Base-by-base conservation (phyloP, 2,113 vertebrate species). In the Arothron firmamentum region DNA sequence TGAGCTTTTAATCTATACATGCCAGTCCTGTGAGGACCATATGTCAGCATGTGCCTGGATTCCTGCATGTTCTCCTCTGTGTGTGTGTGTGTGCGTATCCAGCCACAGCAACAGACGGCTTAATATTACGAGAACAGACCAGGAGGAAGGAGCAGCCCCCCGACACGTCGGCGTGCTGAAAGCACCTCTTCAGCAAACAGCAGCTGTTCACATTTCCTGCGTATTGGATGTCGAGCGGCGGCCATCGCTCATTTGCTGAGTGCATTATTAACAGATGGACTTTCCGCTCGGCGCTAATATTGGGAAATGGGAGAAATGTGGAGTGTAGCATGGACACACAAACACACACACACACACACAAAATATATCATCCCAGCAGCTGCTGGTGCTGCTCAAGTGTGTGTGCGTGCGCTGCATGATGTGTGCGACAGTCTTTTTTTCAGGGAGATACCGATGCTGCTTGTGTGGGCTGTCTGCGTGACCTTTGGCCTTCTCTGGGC, bases 131-230 rank as follows among this genome's bases (percentile, higher is more conserved):
- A 60, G 72, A 65, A 48, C 62, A 18, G 62, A 65, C 71, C 13
- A 67, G 61, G 72, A 65, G 72, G 79, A 78, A 78, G 78, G 62
- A 72, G 59, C 14, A 52, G 19, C 55, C 73, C 69, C 72, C 18
- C 74, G 45, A 63, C 57, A 67, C 64, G 52, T 68, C 72, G 4
- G 34, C n/a, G 64, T 52, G 81, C 42, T 81, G 80, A 83, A 82
- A 85, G 82, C 77, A 62, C 38, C 62, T 75, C 77, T 78, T 83
- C 82, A 83, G 71, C 75, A 43, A 9, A 41, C 21, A 43, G 77
- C 87, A 87, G 87, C 87, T 88, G 87, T 85, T 86, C 80, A 60
- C 82, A 86, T 87, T 87, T 87, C 80, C 85, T 85, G 85, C 66
- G 66, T 78, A 87, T 88, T 87, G 70, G 80, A 75, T 88, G 87